Evolutionary conservation across 2,113 vertebrate species (phyloP).

Genomic region (Brienomyrus brachyistius): DNA sequence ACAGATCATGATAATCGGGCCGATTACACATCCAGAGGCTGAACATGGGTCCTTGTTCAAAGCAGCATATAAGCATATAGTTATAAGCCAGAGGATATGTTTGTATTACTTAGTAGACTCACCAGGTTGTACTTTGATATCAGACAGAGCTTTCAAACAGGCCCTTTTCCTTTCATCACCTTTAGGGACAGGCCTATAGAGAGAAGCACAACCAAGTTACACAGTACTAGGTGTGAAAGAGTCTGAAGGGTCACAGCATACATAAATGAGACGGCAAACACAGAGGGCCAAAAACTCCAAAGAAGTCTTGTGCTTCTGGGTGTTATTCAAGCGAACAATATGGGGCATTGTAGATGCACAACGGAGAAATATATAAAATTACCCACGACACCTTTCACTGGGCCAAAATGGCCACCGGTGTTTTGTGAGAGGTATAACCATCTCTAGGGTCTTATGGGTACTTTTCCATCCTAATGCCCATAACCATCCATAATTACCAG

Average conservation of each 20-base stretch:
- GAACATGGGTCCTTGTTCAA: background rate
- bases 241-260: background rate
- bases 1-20: background rate
- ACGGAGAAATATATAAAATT: background rate
- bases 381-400: background rate
- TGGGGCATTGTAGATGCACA: background rate
- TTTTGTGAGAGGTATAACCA: background rate
- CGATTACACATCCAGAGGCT: background rate
- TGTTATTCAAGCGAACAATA: background rate
- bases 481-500: background rate
- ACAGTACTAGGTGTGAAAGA: background rate
- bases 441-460: background rate
- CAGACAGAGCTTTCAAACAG: conserved; percentile 84
- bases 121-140: conserved; percentile 94
- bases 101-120: conserved; percentile 32
- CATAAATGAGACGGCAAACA: background rate
- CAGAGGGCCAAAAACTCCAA: background rate
- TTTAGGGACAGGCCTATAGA: conserved; percentile 84
- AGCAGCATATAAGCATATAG: background rate
- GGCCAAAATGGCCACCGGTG: background rate
- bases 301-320: background rate
- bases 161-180: conserved; percentile 91
- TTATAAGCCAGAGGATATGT: background rate
- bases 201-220: conserved; percentile 8
- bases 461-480: conserved; percentile 6